Conservation (phyloP, 2,797 vertebrate species). For the Poeciliopsis paucimaculata region DNA sequence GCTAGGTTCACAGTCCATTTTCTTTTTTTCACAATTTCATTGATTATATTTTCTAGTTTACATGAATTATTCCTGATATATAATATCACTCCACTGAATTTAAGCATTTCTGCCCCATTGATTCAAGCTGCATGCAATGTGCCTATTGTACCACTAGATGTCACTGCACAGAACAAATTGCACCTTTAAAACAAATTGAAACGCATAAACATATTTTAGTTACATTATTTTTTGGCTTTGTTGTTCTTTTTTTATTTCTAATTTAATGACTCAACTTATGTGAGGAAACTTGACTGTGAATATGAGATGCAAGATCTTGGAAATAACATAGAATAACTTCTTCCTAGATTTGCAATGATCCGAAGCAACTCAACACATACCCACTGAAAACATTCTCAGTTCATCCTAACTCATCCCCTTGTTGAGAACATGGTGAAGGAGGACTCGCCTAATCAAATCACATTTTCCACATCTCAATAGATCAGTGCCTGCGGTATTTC, state of each 20-base stretch:
- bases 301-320: not conserved
- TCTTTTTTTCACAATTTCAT: not conserved
- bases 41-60: not conserved
- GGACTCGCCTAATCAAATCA: not conserved
- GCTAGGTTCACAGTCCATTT: not conserved
- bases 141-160: not conserved
- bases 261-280: not conserved
- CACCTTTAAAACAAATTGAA: not conserved
- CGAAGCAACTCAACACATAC: not conserved
- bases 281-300: not conserved
- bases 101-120: not conserved
- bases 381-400: not conserved
- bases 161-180: not conserved
- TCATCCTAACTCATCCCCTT: not conserved
- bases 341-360: not conserved
- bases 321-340: not conserved
- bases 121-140: not conserved
- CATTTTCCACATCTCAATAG: slow-evolving; percentile 1
- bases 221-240: not conserved
- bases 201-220: not conserved
- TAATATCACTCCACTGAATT: not conserved
- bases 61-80: not conserved
- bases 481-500: not conserved
- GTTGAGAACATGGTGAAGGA: not conserved
- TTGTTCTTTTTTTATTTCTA: not conserved